Percentiles rank a stretch among this genome's conserved stretches.
phyloP scores from a whole-genome alignment of 2,888 invertebrate genomes.

The Volucella inflata region DNA sequence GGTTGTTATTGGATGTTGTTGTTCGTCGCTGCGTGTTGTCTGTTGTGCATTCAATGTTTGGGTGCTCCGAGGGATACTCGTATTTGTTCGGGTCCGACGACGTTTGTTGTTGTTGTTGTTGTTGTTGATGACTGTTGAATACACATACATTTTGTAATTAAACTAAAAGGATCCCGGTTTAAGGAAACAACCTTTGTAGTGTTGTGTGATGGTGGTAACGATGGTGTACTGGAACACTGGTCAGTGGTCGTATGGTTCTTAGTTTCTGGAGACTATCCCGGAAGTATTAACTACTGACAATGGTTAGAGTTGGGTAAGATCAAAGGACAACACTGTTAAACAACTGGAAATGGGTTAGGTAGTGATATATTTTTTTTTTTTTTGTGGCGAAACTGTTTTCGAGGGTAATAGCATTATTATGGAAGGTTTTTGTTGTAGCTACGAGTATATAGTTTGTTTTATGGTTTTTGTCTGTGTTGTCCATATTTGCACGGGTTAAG shows the following conservation, averaged over 20 bases:
- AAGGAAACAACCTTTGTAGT: slow-evolving; percentile 43
- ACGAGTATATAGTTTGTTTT: slow-evolving; percentile 28
- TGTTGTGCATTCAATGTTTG: background rate
- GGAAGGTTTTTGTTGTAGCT: slow-evolving; percentile 16
- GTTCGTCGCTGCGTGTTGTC: background rate
- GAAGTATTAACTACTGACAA: slow-evolving; percentile 30
- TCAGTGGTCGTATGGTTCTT: slow-evolving; percentile 54
- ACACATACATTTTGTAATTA: slow-evolving; percentile 42
- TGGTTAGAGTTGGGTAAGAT: background rate
- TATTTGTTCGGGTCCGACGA: background rate
- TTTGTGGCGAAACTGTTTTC: slow-evolving; percentile 9
- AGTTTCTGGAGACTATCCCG: slow-evolving; percentile 32
- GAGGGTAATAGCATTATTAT: slow-evolving; percentile 40
- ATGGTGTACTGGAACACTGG: slow-evolving; percentile 40
- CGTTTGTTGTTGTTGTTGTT: slow-evolving; percentile 10
- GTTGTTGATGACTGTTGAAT: slow-evolving; percentile 52
- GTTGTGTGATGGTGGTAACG: slow-evolving; percentile 34
- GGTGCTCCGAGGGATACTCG: background rate
- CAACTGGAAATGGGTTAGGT: slow-evolving; percentile 29
- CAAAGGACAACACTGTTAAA: background rate
- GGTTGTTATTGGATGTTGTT: slow-evolving; percentile 10
- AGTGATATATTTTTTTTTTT: background rate
- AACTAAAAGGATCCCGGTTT: slow-evolving; percentile 70
- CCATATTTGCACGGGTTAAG: slow-evolving; percentile 19
- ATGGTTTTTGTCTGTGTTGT: slow-evolving; percentile 6